These are phyloP conservation scores for Penaeus vannamei DNA, from an alignment of 1,140 invertebrate species.

Conservation along the genomic window DNA sequence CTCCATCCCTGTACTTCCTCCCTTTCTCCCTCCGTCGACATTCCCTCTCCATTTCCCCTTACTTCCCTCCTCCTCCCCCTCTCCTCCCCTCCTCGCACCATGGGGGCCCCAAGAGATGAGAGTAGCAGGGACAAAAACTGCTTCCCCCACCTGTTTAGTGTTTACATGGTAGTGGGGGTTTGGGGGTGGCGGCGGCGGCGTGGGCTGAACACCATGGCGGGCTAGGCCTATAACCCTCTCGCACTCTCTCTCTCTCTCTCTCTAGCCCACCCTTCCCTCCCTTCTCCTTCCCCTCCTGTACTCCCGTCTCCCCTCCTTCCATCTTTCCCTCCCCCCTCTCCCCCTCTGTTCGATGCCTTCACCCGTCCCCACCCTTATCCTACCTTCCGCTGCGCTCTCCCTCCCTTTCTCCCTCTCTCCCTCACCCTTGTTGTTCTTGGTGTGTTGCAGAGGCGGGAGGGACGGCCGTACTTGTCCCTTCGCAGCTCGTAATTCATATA, in stretches of 20 bases:
- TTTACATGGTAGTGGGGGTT: constrained; percentile 45
- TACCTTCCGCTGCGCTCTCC: too few relatives aligned
- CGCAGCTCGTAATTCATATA: too few relatives aligned
- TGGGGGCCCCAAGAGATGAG: not conserved
- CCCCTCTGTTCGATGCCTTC: not conserved
- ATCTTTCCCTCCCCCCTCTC: not conserved
- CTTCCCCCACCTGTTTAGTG: constrained; percentile 49
- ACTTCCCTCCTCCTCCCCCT: not conserved
- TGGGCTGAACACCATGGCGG: not conserved
- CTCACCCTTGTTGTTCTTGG: too few relatives aligned
- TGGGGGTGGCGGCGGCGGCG: not conserved
- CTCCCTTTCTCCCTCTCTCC: too few relatives aligned
- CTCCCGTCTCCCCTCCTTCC: not conserved
- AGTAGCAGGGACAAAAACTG: constrained; percentile 30
- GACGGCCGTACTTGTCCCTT: too few relatives aligned
- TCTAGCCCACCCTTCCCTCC: constrained; percentile 12
- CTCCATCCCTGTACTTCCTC: not conserved
- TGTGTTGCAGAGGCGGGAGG: too few relatives aligned
- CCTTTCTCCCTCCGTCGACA: not conserved
- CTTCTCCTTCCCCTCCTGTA: not conserved
- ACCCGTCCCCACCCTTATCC: not conserved
- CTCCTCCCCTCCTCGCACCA: not conserved
- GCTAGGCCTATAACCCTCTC: constrained; percentile 13
- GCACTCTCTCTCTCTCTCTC: constrained; percentile 8
- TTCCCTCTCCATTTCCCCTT: constrained; percentile 6